Conservation (phyloP, 2,797 vertebrate genomes). For the Eurystomus glaucurus region DNA sequence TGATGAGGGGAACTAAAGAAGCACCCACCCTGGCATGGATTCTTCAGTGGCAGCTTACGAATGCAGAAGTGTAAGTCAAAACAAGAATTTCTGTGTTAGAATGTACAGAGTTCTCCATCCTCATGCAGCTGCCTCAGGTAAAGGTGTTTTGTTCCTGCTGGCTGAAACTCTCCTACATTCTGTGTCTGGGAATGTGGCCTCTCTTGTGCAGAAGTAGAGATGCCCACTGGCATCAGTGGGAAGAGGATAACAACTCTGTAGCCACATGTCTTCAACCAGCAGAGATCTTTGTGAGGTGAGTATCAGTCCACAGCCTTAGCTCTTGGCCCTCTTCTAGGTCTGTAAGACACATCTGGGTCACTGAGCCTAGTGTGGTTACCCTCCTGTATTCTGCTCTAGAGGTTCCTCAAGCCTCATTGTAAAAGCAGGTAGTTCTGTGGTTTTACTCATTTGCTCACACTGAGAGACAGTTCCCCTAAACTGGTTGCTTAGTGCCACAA, state of each 20-base stretch:
- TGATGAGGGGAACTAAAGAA: neutral
- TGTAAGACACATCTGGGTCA: neutral
- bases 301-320: neutral
- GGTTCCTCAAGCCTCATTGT: neutral
- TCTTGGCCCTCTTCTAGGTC: neutral
- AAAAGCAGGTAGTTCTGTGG: neutral
- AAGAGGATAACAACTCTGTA: neutral
- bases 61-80: neutral
- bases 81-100: neutral
- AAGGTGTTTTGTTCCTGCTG: neutral
- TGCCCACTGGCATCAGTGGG: neutral
- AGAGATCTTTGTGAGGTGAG: neutral
- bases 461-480: fast-evolving
- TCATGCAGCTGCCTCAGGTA: neutral
- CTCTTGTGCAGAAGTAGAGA: neutral
- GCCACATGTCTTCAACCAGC: neutral
- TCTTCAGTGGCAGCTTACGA: neutral
- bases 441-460: neutral
- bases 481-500: neutral
- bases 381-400: neutral
- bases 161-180: neutral
- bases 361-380: fast-evolving
- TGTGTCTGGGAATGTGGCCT: neutral
- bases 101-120: neutral
- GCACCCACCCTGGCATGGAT: fast-evolving